Evolutionary conservation across 2,113 vertebrate genomes (phyloP), one percentile per base, ranked within the genome.

Genomic region (Recurvirostra avosetta): DNA sequence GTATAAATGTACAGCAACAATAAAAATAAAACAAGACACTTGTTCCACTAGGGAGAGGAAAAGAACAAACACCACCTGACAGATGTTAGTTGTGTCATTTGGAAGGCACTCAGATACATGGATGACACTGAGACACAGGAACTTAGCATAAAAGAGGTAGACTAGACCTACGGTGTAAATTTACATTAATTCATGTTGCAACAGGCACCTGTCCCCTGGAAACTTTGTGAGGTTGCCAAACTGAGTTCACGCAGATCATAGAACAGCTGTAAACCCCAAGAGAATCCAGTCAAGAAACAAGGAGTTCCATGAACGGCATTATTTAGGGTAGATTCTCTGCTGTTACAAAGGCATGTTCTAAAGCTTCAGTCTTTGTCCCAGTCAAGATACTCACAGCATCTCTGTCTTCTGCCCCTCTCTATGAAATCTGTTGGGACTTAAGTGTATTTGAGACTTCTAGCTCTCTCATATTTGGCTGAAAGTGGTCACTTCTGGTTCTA

Each of bases 31-130:
- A 63, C 55, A 85, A 61, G 84, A 75, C 74, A 94, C 53, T 93
- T 82, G 53, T 76, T 88, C 53, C 87, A 84, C 47, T 43, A 63
- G 32, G 65, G 74, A 96, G 58, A 76, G 78, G 77, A 88, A 82
- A 45, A 88, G 85, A 92, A 95, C 36, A 78, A 84, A 68, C 77
- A 95, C 53, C 88, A 96, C 79, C 92, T 94, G 74, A 94, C 94
- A 96, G 95, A 95, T 96, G 90, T 94, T 90, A 65, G 58, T 29
- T 83, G 45, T 80, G 23, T 96, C 63, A 70, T 66, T 76, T 94
- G 92, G 82, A 52, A 88, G 78, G 61, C 78, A 49, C 81, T 85
- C 38, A 47, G 55, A 82, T 77, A 80, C 41, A 47, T 4, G 41
- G 55, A 80, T 55, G 82, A 92, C 55, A 92, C 55, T 25, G 29